Evolutionary conservation across 2,113 vertebrate species (phyloP), one percentile per base, ranked within the genome.

Genomic region (Ammodytes marinus): DNA sequence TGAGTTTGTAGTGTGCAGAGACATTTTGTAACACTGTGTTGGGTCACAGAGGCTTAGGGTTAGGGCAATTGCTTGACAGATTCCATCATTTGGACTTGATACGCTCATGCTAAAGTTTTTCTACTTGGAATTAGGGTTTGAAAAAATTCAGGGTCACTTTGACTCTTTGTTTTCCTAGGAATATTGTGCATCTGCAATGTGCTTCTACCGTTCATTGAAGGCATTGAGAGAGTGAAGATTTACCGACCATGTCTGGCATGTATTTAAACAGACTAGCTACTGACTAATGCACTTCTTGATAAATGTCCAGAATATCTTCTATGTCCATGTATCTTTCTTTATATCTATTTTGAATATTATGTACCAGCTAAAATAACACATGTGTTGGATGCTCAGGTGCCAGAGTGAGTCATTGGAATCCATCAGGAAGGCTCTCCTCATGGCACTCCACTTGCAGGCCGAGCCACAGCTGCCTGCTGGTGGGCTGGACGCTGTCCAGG

Each of bases 341-440:
- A 3, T 2, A 27, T 43, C 40, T 0, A 9, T 49, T 52, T 37
- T 27, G 8, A 27, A n/a, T 7, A 13, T 55, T 15, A 15, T 17
- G 52, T 10, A 13, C 5, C 15, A 10, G 50, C 49, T 47, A 27
- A 27, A 63, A 6, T 77, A 45, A 63, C 50, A 6, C 50, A 8
- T 14, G 6, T 65, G 12, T 40, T 39, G 27, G 40, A n/a, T 68
- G 15, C 72, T 17, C 83, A 95, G 95, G 72, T 94, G 93, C 85
- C 83, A 76, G 6, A 61, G 58, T 9, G 87, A 85, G 54, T 83
- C 83, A 0, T 45, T 92, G 83, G 70, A 90, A 54, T 83, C 77
- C 54, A 83, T 93, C 64, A 87, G 89, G 53, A 91, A 87, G 82
- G 8, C 43, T 40, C 89, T 96, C 46, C 90, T 96, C 8, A 27